Evolutionary conservation across 2,113 vertebrate genomes (phyloP).

Genomic region (Paracanthobrama guichenoti): DNA sequence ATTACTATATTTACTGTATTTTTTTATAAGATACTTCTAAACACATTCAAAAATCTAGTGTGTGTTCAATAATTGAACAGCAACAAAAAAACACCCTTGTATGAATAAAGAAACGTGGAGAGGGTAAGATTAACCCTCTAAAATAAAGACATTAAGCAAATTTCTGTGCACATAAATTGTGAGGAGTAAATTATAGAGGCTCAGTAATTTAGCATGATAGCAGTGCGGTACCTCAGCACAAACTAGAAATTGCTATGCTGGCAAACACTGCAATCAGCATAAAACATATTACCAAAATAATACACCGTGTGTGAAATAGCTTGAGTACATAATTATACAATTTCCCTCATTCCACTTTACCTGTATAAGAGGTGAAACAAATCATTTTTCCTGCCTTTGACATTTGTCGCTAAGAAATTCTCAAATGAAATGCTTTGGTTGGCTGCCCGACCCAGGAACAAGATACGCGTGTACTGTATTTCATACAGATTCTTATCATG

Average conservation of each 20-base stretch:
- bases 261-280: constrained; percentile 35
- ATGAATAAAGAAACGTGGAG: not conserved
- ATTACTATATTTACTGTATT: too few relatives aligned
- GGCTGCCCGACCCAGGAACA: constrained; percentile 51
- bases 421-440: constrained; percentile 66
- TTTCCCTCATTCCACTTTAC: constrained; percentile 56
- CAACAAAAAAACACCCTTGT: not conserved
- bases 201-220: constrained; percentile 17
- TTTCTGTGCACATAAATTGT: not conserved
- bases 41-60: too few relatives aligned
- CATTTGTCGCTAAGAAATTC: constrained; percentile 43
- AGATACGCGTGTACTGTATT: constrained; percentile 63
- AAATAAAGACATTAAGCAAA: constrained; percentile 16
- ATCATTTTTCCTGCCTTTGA: constrained; percentile 53
- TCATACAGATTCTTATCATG: constrained; percentile 59
- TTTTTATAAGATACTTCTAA: too few relatives aligned
- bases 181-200: constrained; percentile 19
- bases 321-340: constrained; percentile 54
- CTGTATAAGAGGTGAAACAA: constrained; percentile 56
- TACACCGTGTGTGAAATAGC: not conserved
- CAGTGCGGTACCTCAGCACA: not conserved
- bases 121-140: not conserved
- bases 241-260: constrained; percentile 26
- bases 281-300: constrained; percentile 35
- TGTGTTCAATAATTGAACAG: not conserved